Conservation (phyloP, 2,797 vertebrate genomes). For the Alosa sapidissima region DNA sequence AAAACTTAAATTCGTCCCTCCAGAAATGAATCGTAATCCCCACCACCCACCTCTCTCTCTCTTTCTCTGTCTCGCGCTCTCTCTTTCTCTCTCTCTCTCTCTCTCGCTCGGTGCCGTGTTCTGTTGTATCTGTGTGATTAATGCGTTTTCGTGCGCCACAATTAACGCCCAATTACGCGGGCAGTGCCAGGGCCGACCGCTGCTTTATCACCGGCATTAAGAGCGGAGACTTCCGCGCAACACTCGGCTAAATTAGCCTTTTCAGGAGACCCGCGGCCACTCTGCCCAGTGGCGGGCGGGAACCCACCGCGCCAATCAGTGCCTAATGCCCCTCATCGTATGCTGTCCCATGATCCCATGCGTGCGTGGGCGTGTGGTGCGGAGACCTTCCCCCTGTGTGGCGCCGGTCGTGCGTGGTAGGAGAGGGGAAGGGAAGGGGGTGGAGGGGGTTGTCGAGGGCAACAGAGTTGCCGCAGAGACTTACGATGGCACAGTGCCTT, state of each 20-base stretch:
- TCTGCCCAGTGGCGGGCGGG: conserved; percentile 51
- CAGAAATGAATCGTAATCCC: conserved; percentile 92
- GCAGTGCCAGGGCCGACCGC: conserved; percentile 81
- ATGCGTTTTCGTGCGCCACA: conserved; percentile 90
- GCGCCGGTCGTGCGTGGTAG: conserved; percentile 35
- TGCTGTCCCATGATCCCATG: conserved; percentile 68
- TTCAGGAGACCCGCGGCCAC: conserved; percentile 49
- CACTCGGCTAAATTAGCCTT: conserved; percentile 91
- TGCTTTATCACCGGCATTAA: conserved; percentile 86
- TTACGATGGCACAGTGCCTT: conserved; percentile 29
- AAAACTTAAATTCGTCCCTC: conserved; percentile 81
- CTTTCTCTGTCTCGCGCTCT: neutral
- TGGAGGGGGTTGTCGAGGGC: conserved; percentile 3
- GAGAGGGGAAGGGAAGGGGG: conserved; percentile 9
- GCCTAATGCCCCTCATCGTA: conserved; percentile 68
- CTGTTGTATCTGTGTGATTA: conserved; percentile 89
- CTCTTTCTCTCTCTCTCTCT: too few species aligned
- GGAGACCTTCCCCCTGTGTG: conserved; percentile 18
- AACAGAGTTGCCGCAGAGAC: conserved; percentile 36
- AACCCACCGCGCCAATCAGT: conserved; percentile 53
- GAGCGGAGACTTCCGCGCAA: conserved; percentile 86
- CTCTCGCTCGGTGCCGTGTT: neutral
- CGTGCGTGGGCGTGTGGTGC: conserved; percentile 4
- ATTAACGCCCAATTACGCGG: conserved; percentile 96
- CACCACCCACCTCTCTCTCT: conserved; percentile 71